A percentile compares a stretch with the other conserved stretches of the same genome.
Conservation (phyloP, 2,797 vertebrate species). For the Ctenopoma multispine region DNA sequence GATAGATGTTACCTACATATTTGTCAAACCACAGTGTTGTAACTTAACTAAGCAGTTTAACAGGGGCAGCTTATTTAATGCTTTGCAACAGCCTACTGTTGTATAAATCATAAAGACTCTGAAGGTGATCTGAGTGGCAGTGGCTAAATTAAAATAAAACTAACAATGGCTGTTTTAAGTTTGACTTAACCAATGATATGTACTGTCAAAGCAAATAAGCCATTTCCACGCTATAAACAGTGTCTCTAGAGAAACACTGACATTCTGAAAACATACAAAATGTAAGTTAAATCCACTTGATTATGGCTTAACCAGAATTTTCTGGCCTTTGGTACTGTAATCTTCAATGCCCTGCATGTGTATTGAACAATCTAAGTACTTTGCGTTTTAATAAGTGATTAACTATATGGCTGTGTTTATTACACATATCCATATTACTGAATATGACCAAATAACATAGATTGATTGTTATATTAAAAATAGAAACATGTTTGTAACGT, state of each 20-base stretch:
- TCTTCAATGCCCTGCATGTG: constrained; percentile 4
- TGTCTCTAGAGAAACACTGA: constrained; percentile 22
- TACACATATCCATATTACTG: constrained; percentile 9
- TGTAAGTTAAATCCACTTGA: constrained; percentile 10
- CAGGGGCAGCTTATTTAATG: constrained; percentile 19
- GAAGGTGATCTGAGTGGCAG: background rate
- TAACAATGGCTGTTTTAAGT: constrained; percentile 13
- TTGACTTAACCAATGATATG: constrained; percentile 3
- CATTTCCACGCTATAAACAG: constrained; percentile 35
- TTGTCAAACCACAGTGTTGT: constrained; percentile 7
- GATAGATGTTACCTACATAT: background rate
- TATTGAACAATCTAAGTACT: background rate
- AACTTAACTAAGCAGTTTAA: constrained; percentile 23
- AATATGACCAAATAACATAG: constrained; percentile 15
- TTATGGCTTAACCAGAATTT: background rate
- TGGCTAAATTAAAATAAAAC: constrained; percentile 29
- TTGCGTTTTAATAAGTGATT: constrained; percentile 22
- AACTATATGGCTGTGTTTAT: constrained; percentile 8
- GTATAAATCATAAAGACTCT: background rate
- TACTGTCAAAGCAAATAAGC: constrained; percentile 23
- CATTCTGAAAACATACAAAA: constrained; percentile 20
- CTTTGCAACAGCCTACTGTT: constrained; percentile 5
- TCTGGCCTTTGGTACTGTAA: constrained; percentile 1
- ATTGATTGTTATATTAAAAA: constrained; percentile 41
- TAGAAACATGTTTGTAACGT: constrained; percentile 48